A percentile compares a stretch with the other conserved stretches of the same genome.
These are phyloP conservation scores for Drosophila teissieri DNA, from an alignment of 1,140 invertebrate species.

Conservation along the genomic window DNA sequence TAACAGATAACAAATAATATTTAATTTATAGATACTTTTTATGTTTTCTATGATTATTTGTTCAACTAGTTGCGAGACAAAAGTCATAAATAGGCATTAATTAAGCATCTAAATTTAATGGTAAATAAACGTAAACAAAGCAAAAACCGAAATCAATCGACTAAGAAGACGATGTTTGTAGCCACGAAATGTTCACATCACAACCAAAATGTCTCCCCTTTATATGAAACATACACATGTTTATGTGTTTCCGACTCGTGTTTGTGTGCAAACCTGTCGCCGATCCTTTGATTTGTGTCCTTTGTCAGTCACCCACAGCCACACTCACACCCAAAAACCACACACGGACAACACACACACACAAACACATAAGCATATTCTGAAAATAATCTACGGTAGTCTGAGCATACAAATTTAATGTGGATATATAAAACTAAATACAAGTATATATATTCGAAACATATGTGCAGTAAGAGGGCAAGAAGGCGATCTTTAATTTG, in stretches of 20 bases:
- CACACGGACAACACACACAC: slow-evolving; percentile 22
- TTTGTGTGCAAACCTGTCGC: slow-evolving; percentile 17
- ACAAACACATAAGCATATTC: slow-evolving; percentile 59
- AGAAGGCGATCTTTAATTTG: slow-evolving; percentile 29
- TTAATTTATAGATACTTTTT: slow-evolving; percentile 58
- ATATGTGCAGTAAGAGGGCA: slow-evolving; percentile 44
- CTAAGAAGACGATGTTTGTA: slow-evolving; percentile 39
- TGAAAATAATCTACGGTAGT: slow-evolving; percentile 76
- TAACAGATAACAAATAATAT: slow-evolving; percentile 34
- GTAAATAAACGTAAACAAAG: slow-evolving; percentile 52
- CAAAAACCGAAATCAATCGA: slow-evolving; percentile 43
- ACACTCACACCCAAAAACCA: slow-evolving; percentile 6
- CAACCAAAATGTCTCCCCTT: slow-evolving; percentile 55
- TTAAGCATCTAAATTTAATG: slow-evolving; percentile 60
- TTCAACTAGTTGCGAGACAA: slow-evolving; percentile 71
- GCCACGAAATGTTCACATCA: slow-evolving; percentile 65
- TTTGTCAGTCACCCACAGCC: slow-evolving; percentile 25
- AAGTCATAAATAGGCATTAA: slow-evolving; percentile 72
- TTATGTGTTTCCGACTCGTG: slow-evolving; percentile 33
- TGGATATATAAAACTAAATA: slow-evolving; percentile 49
- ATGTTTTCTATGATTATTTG: slow-evolving; percentile 61
- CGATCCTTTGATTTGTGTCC: slow-evolving; percentile 23
- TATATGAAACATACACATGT: slow-evolving; percentile 38
- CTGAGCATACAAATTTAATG: slow-evolving; percentile 74
- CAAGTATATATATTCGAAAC: slow-evolving; percentile 47